Evolutionary conservation across 2,797 vertebrate species (phyloP).

Genomic region (Cyprinella venusta): DNA sequence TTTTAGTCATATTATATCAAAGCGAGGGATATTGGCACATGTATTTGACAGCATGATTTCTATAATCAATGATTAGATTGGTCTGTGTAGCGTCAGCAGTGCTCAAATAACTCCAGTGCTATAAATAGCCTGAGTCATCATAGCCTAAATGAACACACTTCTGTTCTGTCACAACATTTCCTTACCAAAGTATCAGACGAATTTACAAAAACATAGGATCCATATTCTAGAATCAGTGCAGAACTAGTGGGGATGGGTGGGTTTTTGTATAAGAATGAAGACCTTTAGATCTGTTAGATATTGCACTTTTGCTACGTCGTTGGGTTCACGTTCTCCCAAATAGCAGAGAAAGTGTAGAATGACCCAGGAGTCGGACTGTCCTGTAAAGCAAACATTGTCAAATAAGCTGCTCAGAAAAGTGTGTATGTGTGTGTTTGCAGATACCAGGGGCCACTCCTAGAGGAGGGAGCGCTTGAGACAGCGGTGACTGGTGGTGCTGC

Average conservation of each 20-base stretch:
- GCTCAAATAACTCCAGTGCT: slow-evolving; percentile 21
- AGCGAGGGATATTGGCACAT: not conserved
- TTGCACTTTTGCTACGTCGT: not conserved
- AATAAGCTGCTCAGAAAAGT: not conserved
- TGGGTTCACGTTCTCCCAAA: not conserved
- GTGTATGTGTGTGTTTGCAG: slow-evolving; percentile 69
- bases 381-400: slow-evolving; percentile 9
- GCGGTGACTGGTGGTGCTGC: slow-evolving; percentile 84
- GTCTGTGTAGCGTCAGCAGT: slow-evolving; percentile 35
- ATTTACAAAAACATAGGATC: not conserved
- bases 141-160: slow-evolving; percentile 20
- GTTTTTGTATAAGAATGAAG: not conserved
- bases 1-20: not conserved
- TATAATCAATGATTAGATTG: slow-evolving; percentile 7
- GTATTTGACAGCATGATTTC: slow-evolving; percentile 4
- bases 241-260: not conserved
- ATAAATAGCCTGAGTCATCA: slow-evolving; percentile 39
- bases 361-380: not conserved
- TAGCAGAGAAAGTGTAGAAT: not conserved
- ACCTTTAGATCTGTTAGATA: not conserved
- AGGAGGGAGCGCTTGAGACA: slow-evolving; percentile 87
- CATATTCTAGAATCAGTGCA: slow-evolving; percentile 7
- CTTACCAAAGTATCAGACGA: not conserved
- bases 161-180: not conserved
- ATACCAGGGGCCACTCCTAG: slow-evolving; percentile 94